Percentiles rank a stretch among this genome's conserved stretches.
These are phyloP conservation scores for Tenebrio molitor DNA, from an alignment of 1,140 invertebrate genomes.

Conservation along the genomic window DNA sequence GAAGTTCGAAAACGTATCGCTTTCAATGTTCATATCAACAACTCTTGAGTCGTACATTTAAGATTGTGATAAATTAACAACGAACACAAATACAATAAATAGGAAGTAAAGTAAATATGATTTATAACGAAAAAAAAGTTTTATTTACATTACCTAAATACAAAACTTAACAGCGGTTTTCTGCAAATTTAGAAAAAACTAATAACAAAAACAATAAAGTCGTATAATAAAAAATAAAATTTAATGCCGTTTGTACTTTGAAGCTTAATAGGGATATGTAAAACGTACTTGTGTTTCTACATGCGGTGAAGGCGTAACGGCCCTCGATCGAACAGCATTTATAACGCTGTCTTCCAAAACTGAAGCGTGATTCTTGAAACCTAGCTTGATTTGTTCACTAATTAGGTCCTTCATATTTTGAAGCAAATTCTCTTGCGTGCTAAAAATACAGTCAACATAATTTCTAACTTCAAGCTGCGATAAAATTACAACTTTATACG, in stretches of 20 bases:
- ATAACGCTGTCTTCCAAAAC: constrained; percentile 72
- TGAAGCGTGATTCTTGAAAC: constrained; percentile 73
- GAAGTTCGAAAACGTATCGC: too few species aligned
- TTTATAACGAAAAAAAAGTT: constrained; percentile 35
- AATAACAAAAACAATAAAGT: constrained; percentile 16
- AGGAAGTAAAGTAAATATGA: constrained; percentile 6
- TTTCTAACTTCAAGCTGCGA: too few species aligned
- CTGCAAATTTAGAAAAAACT: background rate
- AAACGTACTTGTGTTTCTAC: constrained; percentile 71
- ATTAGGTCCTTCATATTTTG: constrained; percentile 65
- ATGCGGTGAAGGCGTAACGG: constrained; percentile 75
- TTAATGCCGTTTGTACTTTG: constrained; percentile 4
- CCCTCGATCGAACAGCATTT: constrained; percentile 76
- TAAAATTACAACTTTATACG: too few species aligned
- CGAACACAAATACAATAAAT: constrained; percentile 43
- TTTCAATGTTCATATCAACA: too few species aligned
- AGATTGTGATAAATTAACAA: constrained; percentile 58
- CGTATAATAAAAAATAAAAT: background rate
- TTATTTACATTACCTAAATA: constrained; percentile 18
- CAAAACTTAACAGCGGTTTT: constrained; percentile 33
- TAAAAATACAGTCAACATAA: constrained; percentile 53
- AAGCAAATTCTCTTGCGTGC: constrained; percentile 65
- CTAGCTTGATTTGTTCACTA: constrained; percentile 71
- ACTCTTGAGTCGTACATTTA: too few species aligned
- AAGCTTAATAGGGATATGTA: constrained; percentile 25